Evolutionary conservation across 2,797 vertebrate species (phyloP).

Genomic region (Ataeniobius toweri): DNA sequence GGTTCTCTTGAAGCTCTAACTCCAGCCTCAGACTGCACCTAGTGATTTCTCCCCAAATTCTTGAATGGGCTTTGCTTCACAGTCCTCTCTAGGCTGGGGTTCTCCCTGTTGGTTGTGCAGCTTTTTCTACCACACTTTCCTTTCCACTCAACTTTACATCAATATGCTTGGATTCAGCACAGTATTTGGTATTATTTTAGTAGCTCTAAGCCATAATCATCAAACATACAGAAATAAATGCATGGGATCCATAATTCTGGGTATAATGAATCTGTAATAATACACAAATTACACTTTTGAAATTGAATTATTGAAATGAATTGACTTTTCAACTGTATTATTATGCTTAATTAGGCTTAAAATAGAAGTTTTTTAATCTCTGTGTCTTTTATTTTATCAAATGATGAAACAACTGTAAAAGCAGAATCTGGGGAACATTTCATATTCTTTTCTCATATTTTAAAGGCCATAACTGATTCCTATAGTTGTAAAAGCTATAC

Average conservation of each 20-base stretch:
- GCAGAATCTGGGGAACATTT: not conserved
- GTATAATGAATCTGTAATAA: not conserved
- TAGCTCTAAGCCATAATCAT: too few relatives aligned
- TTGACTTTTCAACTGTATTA: not conserved
- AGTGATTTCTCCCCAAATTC: too few relatives aligned
- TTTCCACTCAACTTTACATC: too few relatives aligned
- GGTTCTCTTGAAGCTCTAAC: too few relatives aligned
- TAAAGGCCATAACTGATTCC: not conserved
- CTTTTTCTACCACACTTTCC: too few relatives aligned
- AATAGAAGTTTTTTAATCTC: not conserved
- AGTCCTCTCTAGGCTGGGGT: too few relatives aligned
- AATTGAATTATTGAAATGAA: not conserved
- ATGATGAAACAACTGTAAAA: not conserved
- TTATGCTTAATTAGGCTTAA: not conserved
- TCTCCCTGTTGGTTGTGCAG: too few relatives aligned
- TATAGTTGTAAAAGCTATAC: not conserved
- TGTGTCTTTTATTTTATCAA: not conserved
- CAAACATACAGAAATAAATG: too few relatives aligned
- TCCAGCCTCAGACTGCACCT: too few relatives aligned
- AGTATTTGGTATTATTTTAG: too few relatives aligned
- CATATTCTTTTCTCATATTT: not conserved
- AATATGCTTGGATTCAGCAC: too few relatives aligned
- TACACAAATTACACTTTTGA: not conserved
- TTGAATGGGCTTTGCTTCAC: too few relatives aligned
- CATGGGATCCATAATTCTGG: not conserved